Evolutionary conservation across 2,113 vertebrate species (phyloP).

Genomic region (Stigmatopora argus): DNA sequence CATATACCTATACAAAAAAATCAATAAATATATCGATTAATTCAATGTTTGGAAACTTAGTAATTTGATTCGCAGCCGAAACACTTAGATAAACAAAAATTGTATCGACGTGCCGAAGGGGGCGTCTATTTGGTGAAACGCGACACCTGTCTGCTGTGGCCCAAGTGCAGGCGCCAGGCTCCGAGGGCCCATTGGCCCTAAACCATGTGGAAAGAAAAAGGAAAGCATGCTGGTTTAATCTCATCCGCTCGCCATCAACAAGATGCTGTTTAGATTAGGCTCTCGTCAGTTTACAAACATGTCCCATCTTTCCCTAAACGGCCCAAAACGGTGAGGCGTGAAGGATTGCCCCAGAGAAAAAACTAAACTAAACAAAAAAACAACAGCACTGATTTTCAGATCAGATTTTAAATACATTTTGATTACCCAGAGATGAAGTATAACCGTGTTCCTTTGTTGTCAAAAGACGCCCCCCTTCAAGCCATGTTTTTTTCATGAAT

Average conservation of each 20-base stretch:
- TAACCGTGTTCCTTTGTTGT: background rate
- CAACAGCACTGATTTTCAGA: background rate
- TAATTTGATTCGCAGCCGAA: background rate
- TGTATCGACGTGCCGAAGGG: conserved; percentile 24
- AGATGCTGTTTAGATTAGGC: conserved; percentile 67
- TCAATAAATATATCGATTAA: background rate
- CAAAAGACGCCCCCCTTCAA: conserved; percentile 11
- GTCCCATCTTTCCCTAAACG: conserved; percentile 32
- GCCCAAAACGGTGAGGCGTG: conserved; percentile 7
- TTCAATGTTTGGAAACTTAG: background rate
- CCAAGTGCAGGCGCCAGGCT: conserved; percentile 72
- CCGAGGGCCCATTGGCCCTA: conserved; percentile 61
- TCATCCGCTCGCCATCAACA: conserved; percentile 72
- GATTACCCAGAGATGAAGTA: background rate
- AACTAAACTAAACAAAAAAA: background rate
- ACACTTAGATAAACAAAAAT: background rate
- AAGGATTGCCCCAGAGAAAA: background rate
- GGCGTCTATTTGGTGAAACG: conserved; percentile 38
- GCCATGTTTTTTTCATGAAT: conserved; percentile 1
- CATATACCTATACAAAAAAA: too few species aligned
- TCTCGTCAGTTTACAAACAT: conserved; percentile 30
- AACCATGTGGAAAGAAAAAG: conserved; percentile 63
- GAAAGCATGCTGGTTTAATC: conserved; percentile 63
- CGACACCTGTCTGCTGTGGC: conserved; percentile 60
- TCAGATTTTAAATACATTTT: background rate